Evolutionary conservation across 2,797 vertebrate genomes (phyloP).

Genomic region (Premnoplex brunnescens): DNA sequence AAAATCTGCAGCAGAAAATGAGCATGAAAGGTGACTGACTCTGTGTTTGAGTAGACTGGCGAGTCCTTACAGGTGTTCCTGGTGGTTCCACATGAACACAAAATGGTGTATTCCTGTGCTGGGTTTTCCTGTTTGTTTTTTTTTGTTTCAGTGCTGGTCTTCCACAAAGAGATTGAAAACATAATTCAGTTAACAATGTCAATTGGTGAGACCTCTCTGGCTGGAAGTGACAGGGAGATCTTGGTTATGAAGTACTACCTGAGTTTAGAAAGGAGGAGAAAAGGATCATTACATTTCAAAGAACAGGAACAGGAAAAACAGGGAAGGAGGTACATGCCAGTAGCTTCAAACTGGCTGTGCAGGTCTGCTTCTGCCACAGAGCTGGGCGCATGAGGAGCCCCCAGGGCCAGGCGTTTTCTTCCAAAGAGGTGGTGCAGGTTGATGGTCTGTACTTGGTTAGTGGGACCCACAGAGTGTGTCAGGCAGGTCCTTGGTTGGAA

Average conservation of each 20-base stretch:
- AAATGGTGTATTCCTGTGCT: not conserved
- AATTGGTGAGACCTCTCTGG: not conserved
- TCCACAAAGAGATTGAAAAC: not conserved
- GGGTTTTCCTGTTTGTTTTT: not conserved
- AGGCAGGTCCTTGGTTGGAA: not conserved
- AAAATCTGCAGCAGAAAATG: not conserved
- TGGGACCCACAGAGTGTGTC: not conserved
- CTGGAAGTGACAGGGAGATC: not conserved
- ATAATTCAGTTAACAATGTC: not conserved
- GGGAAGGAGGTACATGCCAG: not conserved
- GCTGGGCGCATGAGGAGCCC: not conserved
- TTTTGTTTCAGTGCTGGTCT: not conserved
- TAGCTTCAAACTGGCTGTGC: not conserved
- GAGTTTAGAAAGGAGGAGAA: not conserved
- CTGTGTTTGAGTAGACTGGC: not conserved
- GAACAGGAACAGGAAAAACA: not conserved
- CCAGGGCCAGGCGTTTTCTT: not conserved
- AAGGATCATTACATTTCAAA: not conserved
- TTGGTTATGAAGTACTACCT: not conserved
- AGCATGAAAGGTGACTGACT: not conserved
- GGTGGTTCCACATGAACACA: accelerated
- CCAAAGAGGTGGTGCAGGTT: not conserved
- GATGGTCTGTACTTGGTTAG: not conserved
- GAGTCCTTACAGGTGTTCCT: not conserved
- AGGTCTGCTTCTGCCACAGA: not conserved